Percentiles rank a stretch among this genome's conserved stretches.
phyloP scores from a whole-genome alignment of 2,888 invertebrate genomes.

The Adelognathus sp. region DNA sequence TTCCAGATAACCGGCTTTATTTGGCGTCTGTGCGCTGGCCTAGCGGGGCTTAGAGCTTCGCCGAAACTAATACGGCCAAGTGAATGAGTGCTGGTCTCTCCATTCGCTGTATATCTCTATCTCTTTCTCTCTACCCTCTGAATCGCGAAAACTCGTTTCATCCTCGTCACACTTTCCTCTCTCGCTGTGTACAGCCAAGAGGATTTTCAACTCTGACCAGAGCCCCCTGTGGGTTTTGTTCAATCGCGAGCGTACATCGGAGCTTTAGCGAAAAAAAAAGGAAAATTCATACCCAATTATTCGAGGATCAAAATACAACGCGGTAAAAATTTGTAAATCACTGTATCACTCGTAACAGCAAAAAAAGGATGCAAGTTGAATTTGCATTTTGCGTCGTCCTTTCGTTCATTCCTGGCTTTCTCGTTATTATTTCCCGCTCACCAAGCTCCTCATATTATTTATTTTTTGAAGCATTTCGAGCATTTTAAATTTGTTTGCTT shows the following conservation, averaged over 20 bases:
- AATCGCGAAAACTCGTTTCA: constrained; percentile 36
- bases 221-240: background rate
- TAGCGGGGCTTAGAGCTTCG: constrained; percentile 38
- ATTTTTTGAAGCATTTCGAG: too few relatives aligned
- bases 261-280: background rate
- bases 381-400: too few relatives aligned
- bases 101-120: background rate
- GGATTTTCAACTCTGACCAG: constrained; percentile 19
- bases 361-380: too few relatives aligned
- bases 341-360: too few relatives aligned
- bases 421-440: too few relatives aligned
- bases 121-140: background rate
- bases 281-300: background rate
- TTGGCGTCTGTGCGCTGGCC: constrained; percentile 50
- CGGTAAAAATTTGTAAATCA: background rate
- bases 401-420: too few relatives aligned
- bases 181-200: constrained; percentile 3
- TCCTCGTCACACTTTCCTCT: constrained; percentile 32
- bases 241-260: background rate
- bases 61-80: constrained; percentile 47
- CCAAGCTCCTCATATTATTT: too few relatives aligned
- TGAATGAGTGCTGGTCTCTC: constrained; percentile 41
- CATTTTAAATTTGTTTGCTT: too few relatives aligned
- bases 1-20: constrained; percentile 64
- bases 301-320: background rate